Conservation (phyloP, 2,113 vertebrate genomes). For the Sigmodon hispidus region DNA sequence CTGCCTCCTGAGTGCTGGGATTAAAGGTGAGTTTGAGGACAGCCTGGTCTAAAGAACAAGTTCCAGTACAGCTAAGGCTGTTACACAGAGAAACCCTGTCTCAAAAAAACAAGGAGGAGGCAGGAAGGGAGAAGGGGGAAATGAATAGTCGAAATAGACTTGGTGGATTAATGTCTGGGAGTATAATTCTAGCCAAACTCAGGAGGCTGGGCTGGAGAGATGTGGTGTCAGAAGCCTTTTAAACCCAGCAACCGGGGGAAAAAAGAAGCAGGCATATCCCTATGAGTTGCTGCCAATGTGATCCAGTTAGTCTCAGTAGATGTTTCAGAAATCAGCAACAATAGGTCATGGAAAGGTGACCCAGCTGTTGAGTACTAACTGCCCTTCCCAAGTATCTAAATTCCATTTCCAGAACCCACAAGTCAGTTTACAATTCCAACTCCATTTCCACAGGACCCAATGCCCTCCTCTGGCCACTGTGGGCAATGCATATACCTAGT, state of each 20-base stretch:
- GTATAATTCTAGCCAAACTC: not conserved
- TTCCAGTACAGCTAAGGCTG: not conserved
- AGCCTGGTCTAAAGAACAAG: not conserved
- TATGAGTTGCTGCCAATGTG: not conserved
- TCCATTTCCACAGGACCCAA: not conserved
- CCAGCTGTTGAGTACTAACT: not conserved
- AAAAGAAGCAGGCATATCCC: not conserved
- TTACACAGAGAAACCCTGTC: not conserved
- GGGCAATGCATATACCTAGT: not conserved
- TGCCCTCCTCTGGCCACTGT: not conserved
- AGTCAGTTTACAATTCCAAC: not conserved
- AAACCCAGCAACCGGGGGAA: too few relatives aligned
- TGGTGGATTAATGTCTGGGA: not conserved
- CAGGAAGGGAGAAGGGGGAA: too few relatives aligned
- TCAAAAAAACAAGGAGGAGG: not conserved
- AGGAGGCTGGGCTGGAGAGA: not conserved
- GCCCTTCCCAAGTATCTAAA: not conserved
- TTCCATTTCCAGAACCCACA: not conserved
- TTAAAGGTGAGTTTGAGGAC: not conserved
- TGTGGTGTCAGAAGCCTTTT: not conserved
- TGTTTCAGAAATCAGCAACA: not conserved
- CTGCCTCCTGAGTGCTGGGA: not conserved
- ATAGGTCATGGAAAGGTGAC: not conserved
- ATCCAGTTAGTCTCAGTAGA: not conserved
- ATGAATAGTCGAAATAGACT: not conserved